phyloP scores from a whole-genome alignment of 2,113 vertebrate species.

The Percina caprodes region DNA sequence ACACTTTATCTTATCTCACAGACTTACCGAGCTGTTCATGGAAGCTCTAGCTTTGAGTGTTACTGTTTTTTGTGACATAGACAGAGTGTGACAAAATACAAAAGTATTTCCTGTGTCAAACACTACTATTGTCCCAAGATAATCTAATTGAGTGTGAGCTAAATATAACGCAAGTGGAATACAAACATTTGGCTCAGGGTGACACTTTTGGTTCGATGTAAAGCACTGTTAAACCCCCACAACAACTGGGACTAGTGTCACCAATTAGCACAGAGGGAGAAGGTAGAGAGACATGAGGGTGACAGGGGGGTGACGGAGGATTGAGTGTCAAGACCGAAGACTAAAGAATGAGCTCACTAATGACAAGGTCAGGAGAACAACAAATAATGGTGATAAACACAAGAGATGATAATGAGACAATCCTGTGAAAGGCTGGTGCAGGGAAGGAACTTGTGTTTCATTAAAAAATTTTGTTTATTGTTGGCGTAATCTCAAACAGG shows the following conservation, averaged over 20 bases:
- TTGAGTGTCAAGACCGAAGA: constrained; percentile 40
- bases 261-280: constrained; percentile 56
- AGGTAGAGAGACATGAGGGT: constrained; percentile 23
- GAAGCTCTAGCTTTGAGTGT: constrained; percentile 2
- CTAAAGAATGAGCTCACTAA: constrained; percentile 45
- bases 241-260: constrained; percentile 47
- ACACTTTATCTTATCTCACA: constrained; percentile 40
- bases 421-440: constrained; percentile 5
- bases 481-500: no score
- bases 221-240: constrained; percentile 68
- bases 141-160: constrained; percentile 57
- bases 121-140: constrained; percentile 42
- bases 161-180: constrained; percentile 64
- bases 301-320: constrained; percentile 25
- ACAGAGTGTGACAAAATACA: not conserved
- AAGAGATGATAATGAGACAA: constrained; percentile 56
- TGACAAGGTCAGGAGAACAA: constrained; percentile 61
- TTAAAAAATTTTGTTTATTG: not conserved
- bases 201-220: constrained; percentile 40
- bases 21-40: not conserved
- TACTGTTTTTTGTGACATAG: not conserved
- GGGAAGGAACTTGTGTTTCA: not conserved
- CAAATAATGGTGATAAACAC: constrained; percentile 32
- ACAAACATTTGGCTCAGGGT: constrained; percentile 57
- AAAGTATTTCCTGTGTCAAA: constrained; percentile 14